Evolutionary conservation across 2,888 invertebrate species (phyloP).

Genomic region (Orgyia antiqua): DNA sequence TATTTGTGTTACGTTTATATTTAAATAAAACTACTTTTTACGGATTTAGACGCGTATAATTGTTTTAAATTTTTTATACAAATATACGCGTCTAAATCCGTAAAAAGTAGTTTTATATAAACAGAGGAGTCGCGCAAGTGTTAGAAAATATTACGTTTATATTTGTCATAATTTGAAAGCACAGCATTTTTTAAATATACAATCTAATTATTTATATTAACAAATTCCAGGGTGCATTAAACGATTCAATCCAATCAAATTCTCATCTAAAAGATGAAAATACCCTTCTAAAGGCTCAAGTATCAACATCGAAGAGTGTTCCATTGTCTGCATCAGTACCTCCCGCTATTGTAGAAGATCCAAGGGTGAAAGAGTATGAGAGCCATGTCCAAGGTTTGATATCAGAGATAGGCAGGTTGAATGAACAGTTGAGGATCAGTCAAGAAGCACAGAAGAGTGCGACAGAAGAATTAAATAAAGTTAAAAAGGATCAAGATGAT

Average conservation of each 20-base stretch:
- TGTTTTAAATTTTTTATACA: no score
- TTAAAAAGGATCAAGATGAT: constrained; percentile 96
- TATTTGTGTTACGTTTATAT: no score
- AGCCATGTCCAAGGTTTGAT: constrained; percentile 30
- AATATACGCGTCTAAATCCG: no score
- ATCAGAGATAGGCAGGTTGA: constrained; percentile 32
- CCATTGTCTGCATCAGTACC: constrained; percentile 5
- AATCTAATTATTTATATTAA: no score
- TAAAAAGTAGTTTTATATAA: no score
- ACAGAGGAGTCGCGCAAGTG: no score
- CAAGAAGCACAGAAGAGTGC: constrained; percentile 30
- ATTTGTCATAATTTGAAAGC: no score
- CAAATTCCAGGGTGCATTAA: constrained; percentile 58
- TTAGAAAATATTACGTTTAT: no score
- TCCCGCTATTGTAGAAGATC: constrained; percentile 8
- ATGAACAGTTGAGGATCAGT: constrained; percentile 26
- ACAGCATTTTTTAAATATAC: no score
- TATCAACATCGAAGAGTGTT: constrained; percentile 59
- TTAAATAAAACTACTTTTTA: no score
- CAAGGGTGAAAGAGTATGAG: constrained; percentile 21
- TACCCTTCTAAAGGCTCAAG: constrained; percentile 87
- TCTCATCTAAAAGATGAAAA: constrained; percentile 91
- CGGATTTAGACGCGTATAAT: no score
- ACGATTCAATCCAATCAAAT: constrained; percentile 83
- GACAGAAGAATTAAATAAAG: constrained; percentile 76